phyloP scores from a whole-genome alignment of 2,113 vertebrate species.

The Acanthochromis polyacanthus region DNA sequence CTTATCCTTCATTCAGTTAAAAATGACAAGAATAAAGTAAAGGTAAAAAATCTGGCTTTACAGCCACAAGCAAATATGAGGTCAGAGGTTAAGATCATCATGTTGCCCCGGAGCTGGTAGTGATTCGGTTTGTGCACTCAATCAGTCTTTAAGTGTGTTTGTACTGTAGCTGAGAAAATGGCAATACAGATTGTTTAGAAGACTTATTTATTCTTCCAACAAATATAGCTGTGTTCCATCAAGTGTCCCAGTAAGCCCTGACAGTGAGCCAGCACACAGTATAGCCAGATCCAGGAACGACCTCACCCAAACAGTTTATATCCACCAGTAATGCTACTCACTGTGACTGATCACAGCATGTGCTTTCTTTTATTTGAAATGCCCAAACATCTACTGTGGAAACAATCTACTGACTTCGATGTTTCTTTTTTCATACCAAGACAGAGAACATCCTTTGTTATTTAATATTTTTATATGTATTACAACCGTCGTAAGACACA shows the following conservation, averaged over 20 bases:
- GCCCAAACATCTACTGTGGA: not conserved
- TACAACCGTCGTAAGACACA: too few relatives aligned
- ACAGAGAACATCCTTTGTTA: too few relatives aligned
- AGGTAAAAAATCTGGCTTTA: not conserved
- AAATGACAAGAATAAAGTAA: not conserved
- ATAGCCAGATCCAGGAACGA: not conserved
- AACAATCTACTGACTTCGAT: too few relatives aligned
- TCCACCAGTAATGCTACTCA: not conserved
- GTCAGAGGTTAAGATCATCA: not conserved
- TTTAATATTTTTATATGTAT: too few relatives aligned
- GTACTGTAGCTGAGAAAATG: not conserved
- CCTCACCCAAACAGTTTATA: not conserved
- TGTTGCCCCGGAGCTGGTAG: not conserved
- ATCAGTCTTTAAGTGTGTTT: not conserved
- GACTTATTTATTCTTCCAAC: too few relatives aligned
- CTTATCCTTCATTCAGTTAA: not conserved
- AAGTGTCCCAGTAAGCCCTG: too few relatives aligned
- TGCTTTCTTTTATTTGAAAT: constrained; percentile 2
- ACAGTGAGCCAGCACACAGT: too few relatives aligned
- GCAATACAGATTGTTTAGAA: too few relatives aligned
- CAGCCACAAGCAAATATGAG: not conserved
- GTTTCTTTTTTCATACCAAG: too few relatives aligned
- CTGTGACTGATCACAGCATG: too few relatives aligned
- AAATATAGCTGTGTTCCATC: not conserved
- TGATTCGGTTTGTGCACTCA: not conserved